Percentiles rank a stretch among this genome's conserved stretches.
phyloP scores from a whole-genome alignment of 2,888 invertebrate species.

The Perdita meconis region DNA sequence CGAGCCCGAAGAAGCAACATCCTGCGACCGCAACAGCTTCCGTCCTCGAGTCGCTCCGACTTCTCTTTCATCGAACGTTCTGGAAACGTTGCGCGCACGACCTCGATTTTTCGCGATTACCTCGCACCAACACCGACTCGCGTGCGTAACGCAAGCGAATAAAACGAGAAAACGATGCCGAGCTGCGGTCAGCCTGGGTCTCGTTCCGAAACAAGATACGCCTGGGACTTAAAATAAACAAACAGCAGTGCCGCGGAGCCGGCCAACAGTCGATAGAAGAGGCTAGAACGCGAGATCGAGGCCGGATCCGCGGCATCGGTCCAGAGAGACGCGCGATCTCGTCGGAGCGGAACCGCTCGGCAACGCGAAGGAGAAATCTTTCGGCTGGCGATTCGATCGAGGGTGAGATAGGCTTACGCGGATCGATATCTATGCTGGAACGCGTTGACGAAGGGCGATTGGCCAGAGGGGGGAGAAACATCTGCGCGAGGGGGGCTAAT shows the following conservation, averaged over 20 bases:
- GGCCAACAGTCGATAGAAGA: slow-evolving; percentile 58
- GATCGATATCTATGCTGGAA: slow-evolving; percentile 38
- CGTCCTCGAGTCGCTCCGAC: too few species aligned
- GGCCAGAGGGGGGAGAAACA: slow-evolving; percentile 9
- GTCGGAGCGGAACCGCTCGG: neutral
- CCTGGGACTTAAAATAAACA: slow-evolving; percentile 81
- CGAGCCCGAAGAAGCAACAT: too few species aligned
- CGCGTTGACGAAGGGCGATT: neutral
- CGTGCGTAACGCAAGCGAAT: slow-evolving; percentile 74
- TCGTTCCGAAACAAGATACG: slow-evolving; percentile 82
- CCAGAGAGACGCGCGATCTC: slow-evolving; percentile 11
- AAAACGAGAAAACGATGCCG: slow-evolving; percentile 81
- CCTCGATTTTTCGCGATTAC: slow-evolving; percentile 66
- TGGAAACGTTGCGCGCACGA: neutral
- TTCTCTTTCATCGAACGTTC: neutral
- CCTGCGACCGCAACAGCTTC: too few species aligned
- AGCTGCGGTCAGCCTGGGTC: slow-evolving; percentile 81
- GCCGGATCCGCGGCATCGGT: slow-evolving; percentile 45
- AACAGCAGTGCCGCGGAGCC: slow-evolving; percentile 71
- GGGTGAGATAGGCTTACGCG: slow-evolving; percentile 28
- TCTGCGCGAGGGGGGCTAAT: slow-evolving; percentile 25
- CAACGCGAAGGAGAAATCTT: slow-evolving; percentile 6
- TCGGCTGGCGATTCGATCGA: slow-evolving; percentile 30
- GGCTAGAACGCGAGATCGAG: slow-evolving; percentile 57
- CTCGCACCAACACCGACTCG: slow-evolving; percentile 65